phyloP scores from a whole-genome alignment of 2,113 vertebrate genomes.

The Callospermophilus lateralis region DNA sequence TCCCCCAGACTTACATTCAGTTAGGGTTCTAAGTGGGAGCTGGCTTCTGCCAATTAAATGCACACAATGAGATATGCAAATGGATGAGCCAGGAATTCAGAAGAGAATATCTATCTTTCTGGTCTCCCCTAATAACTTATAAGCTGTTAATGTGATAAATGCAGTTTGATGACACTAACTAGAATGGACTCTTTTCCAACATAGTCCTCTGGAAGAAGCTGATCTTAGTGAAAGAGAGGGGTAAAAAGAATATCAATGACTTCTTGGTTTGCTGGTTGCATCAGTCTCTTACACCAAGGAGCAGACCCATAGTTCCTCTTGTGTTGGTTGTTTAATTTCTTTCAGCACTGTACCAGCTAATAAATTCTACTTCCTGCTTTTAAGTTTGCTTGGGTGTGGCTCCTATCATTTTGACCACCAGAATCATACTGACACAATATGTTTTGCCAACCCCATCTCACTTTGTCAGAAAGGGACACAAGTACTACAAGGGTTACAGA shows the following conservation, averaged over 20 bases:
- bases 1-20: not conserved
- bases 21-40: not conserved
- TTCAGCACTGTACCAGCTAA: not conserved
- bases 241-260: not conserved
- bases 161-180: not conserved
- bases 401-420: not conserved
- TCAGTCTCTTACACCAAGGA: rapidly evolving
- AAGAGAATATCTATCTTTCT: not conserved
- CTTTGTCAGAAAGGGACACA: not conserved
- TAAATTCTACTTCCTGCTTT: not conserved
- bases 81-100: not conserved
- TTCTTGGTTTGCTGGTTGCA: not conserved
- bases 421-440: not conserved
- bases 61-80: no score
- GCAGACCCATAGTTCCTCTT: not conserved
- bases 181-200: not conserved
- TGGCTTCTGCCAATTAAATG: not conserved
- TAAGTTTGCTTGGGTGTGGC: not conserved
- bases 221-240: not conserved
- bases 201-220: not conserved
- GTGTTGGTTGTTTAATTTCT: not conserved
- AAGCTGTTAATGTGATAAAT: not conserved
- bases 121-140: not conserved
- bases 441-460: not conserved
- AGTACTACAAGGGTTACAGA: not conserved